phyloP scores from a whole-genome alignment of 1,140 invertebrate species.

The Drosophila cardini region DNA sequence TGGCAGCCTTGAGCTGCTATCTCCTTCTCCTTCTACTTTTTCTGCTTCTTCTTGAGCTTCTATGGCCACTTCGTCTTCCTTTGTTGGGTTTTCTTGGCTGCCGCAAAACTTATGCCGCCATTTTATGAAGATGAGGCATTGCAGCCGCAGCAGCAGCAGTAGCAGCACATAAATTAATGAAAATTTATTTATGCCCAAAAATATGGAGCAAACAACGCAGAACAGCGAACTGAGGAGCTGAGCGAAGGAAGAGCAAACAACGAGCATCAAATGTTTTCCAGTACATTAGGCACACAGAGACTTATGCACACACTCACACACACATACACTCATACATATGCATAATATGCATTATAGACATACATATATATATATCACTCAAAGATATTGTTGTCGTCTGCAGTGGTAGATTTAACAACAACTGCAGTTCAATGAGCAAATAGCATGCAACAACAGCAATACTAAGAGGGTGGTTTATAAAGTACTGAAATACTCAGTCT shows the following conservation, averaged over 20 bases:
- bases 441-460: conserved; percentile 58
- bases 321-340: background rate
- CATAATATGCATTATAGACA: background rate
- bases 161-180: conserved; percentile 75
- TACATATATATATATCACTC: conserved; percentile 46
- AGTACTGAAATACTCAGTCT: background rate
- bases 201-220: conserved; percentile 56
- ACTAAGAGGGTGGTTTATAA: background rate
- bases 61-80: conserved; percentile 28
- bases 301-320: conserved; percentile 1
- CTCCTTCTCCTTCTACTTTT: background rate
- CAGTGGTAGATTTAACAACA: conserved; percentile 49
- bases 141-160: conserved; percentile 34
- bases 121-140: conserved; percentile 51
- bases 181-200: conserved; percentile 78
- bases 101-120: conserved; percentile 70
- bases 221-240: background rate
- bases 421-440: conserved; percentile 45
- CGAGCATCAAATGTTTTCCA: conserved; percentile 53
- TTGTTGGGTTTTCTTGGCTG: conserved; percentile 20
- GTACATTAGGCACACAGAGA: conserved; percentile 63
- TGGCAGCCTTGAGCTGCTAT: conserved; percentile 13
- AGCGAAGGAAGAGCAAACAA: background rate
- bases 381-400: conserved; percentile 34
- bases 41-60: background rate